Conservation (phyloP, 2,113 vertebrate species). For the Cathartes aura region DNA sequence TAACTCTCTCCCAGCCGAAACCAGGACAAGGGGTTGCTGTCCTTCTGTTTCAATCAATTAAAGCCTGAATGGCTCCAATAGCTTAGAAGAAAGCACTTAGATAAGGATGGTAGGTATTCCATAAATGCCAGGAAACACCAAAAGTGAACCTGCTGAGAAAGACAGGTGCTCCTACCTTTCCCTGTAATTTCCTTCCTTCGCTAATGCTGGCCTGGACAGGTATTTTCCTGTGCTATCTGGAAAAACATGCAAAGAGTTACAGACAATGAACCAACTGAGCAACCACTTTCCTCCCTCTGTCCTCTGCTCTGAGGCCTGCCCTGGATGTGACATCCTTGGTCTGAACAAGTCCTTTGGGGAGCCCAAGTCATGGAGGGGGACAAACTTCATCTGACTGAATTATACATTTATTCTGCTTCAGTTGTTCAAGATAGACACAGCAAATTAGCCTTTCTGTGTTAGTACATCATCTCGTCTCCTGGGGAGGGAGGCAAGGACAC, state of each 20-base stretch:
- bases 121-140: not conserved
- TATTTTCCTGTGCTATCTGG: not conserved
- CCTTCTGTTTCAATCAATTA: not conserved
- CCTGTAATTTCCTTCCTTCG: not conserved
- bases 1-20: too few relatives aligned
- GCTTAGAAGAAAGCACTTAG: not conserved
- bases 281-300: not conserved
- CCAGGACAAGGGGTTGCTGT: not conserved
- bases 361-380: not conserved
- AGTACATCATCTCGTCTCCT: not conserved
- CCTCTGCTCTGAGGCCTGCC: not conserved
- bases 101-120: not conserved
- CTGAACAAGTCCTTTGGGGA: not conserved
- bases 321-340: not conserved
- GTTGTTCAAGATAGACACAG: not conserved
- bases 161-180: not conserved
- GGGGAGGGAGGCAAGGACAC: not conserved
- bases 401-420: not conserved
- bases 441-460: not conserved
- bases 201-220: not conserved
- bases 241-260: not conserved
- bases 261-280: not conserved
- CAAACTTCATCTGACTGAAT: not conserved
- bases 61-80: not conserved
- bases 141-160: not conserved